Base-by-base conservation (phyloP, 2,797 vertebrate genomes). In the Geotria australis region DNA sequence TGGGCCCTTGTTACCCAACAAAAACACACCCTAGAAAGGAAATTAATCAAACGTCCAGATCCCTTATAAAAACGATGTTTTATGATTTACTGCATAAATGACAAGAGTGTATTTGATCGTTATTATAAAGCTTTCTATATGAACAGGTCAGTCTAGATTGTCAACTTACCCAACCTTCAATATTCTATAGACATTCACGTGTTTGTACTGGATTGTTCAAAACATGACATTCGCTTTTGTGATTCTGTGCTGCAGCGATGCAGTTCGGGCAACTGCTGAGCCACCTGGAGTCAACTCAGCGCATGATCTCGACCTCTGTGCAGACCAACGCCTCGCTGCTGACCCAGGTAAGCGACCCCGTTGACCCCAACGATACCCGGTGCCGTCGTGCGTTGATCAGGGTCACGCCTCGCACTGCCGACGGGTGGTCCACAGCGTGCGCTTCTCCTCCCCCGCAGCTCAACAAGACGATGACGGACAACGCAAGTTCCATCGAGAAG, bases 231-330 rank as follows among this genome's bases (percentile, higher is more conserved):
- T 51, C 14, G 48, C 3, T 51, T 51, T 51, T 51, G 11, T 14
- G 14, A 51, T 51, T 14, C 11, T 51, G 5, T 14, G 14, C 11
- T 51, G 48, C 63, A 89, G 84, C 83, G 58, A 80, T 86, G 77
- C 84, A 85, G 73, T 89, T 89, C 49, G 80, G 80, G n/a, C 83
- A 86, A 70, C 77, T 89, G 61, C 72, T 89, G 64, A 82, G 80
- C 62, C 82, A 93, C 63, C 68, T 89, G 72, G 85, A 89, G 66
- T 83, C 85, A 47, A 88, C 80, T 6, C 85, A 93, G 70, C 83
- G 89, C 69, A 80, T 81, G 78, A 80, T 89, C 62, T 75, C 77
- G 58, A 78, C 76, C 63, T 78, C 81, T 15, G 70, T 89, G 66
- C 88, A 84, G 72, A 82, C 85, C 64, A 85, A 85, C 53, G 63